Evolutionary conservation across 1,140 invertebrate species (phyloP).

Genomic region (Ostrea denselamellosa): DNA sequence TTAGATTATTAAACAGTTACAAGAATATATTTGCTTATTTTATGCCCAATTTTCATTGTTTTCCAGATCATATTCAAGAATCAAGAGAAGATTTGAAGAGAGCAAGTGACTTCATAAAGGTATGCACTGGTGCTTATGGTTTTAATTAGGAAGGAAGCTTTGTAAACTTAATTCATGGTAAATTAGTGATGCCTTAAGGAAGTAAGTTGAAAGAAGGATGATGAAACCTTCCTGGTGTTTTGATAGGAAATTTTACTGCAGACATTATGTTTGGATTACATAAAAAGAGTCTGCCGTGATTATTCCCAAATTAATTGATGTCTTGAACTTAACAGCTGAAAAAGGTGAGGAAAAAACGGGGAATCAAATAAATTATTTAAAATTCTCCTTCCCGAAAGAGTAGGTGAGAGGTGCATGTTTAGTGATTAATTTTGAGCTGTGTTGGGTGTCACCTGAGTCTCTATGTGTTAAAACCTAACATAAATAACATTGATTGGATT

Average conservation of each 20-base stretch:
- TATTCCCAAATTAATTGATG: not conserved
- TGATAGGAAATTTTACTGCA: constrained; percentile 7
- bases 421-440: not conserved
- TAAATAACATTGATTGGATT: not conserved
- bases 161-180: not conserved
- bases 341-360: not conserved
- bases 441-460: not conserved
- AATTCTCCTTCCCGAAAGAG: not conserved
- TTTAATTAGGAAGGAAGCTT: not conserved
- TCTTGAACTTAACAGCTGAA: not conserved
- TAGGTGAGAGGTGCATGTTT: not conserved
- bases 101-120: not conserved
- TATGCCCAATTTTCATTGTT: not conserved
- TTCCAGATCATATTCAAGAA: not conserved
- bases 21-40: not conserved
- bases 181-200: not conserved
- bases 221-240: not conserved
- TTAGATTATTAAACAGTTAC: not conserved
- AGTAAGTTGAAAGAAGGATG: not conserved
- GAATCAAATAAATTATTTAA: not conserved
- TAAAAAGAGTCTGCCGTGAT: not conserved
- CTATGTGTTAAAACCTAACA: constrained; percentile 9
- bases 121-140: not conserved
- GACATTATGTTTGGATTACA: not conserved
- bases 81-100: not conserved